Base-by-base conservation (phyloP, 2,888 invertebrate species). In the Pollenia amentaria region DNA sequence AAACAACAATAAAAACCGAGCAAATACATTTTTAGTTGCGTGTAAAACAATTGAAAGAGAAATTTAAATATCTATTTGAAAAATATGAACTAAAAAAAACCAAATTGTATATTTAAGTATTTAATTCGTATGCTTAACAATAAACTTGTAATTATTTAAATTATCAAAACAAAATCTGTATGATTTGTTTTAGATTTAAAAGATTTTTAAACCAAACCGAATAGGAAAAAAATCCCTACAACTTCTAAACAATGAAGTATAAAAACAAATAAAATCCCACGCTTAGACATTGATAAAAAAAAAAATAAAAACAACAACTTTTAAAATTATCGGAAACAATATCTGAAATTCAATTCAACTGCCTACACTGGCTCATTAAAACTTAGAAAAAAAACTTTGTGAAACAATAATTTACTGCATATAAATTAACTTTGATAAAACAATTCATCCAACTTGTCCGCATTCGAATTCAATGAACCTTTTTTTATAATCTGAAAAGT, bases 121-220 rank as follows among this genome's bases (percentile, higher is more conserved):
- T 80, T 42, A 70, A 76, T 76, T 76, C 18, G 51, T 81, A 80
- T 75, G 60, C 51, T 75, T n/a, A 40, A 62, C 73, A 77, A 70
- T 57, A 53, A 82, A 82, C 76, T 21, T 72, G 70, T 87, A 87
- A 87, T 87, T 87, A 85, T 85, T 78, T 78, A 53, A 82, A 85
- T 70, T 81, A 76, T 42, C 62, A 64, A 57, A 16, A 75, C 64
- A 60, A 67, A 18, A 29, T 29, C 14, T 62, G 38, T 67, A 62
- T 70, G 40, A 64, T 72, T 62, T 77, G 29, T 21, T 83, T 78
- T 40, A 73, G 14, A 64, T 70, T 72, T 76, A 3, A 18, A 60
- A 79, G 67, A 80, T 42, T 57, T 48, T 48, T 12, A 72, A 60
- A 55, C 21, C 16, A 65, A 42, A 55, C 21, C 16, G 57, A 42